phyloP scores from a whole-genome alignment of 2,797 vertebrate species.

The Coregonus sp. region DNA sequence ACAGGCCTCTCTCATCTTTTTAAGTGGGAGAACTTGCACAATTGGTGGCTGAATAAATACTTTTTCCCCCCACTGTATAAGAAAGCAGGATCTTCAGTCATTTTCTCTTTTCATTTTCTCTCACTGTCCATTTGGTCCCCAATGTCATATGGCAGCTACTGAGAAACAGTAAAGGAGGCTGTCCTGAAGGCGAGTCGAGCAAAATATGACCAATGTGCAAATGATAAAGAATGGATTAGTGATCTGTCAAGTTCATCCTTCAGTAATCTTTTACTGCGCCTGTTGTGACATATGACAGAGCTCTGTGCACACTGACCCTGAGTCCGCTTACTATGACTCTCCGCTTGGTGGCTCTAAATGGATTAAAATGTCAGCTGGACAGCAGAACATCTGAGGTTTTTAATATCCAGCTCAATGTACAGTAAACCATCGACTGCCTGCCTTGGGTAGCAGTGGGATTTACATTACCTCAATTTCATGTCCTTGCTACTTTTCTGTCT shows the following conservation, averaged over 20 bases:
- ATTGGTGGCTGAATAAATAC: no score
- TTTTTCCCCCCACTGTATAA: no score
- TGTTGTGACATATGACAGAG: no score
- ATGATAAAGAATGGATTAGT: conserved; percentile 18
- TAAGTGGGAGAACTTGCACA: no score
- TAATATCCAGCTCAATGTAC: conserved; percentile 60
- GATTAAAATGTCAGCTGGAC: conserved; percentile 75
- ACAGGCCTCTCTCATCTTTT: no score
- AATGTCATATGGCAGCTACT: not conserved
- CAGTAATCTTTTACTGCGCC: conserved; percentile 28
- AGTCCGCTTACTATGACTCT: conserved; percentile 64
- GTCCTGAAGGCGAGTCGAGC: not conserved
- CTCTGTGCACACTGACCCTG: conserved; percentile 58
- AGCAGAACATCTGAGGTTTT: conserved; percentile 68
- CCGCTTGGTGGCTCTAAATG: conserved; percentile 70
- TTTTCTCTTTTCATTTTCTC: not conserved
- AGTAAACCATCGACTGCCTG: conserved; percentile 57
- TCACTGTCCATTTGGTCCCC: not conserved
- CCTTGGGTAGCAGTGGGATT: conserved; percentile 70
- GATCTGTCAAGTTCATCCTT: conserved; percentile 7
- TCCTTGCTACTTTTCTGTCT: conserved; percentile 10
- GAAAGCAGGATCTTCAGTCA: not conserved
- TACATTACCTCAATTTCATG: conserved; percentile 65
- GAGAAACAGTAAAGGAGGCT: not conserved
- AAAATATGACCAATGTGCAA: not conserved